Base-by-base conservation (phyloP, 2,113 vertebrate genomes). In the Lepidiolamprologus cunningtoni region DNA sequence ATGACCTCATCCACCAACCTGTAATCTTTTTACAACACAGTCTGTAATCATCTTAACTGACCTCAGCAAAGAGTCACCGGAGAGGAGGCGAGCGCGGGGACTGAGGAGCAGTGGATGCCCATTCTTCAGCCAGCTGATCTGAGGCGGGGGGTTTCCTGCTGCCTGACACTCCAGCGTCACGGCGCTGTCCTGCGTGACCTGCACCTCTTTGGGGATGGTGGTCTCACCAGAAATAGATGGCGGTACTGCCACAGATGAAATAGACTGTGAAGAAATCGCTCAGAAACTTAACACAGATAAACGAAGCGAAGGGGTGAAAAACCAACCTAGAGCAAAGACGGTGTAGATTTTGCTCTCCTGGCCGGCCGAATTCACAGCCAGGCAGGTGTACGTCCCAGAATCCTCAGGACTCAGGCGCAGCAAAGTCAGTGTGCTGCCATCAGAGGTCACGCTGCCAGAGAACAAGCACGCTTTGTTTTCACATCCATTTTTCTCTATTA, bases 101-200 rank as follows among this genome's bases (percentile, higher is more conserved):
- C 97, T 97, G 19, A 98, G 95, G 0, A 95, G 94, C 14, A 99
- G 94, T 1, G 97, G 97, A 4, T 95, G 96, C 26, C 98, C 97
- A 0, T 98, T 97, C 92, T 96, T 98, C 88, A 98, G 93, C 98
- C 98, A 99, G 96, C 94, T 97, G 92, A 98, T 91, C 52, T 96
- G 97, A 87, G 97, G 97, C 3, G 96, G 96, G 2, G 96, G 96
- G 54, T 89, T 96, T 55, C 97, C 97, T 21, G 89, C 83, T 5
- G 95, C 96, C 1, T 94, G 95, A 89, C 98, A 99, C 61, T 96
- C 93, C 94, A 99, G 91, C 0, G 96, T 97, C 92, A 98, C 95
- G 4, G 23, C 78, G 2, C 93, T 89, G 92, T 97, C 95, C 94
- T 96, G 95, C 3, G 93, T 91, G 19, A 91, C 95, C 87, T 95